A percentile compares a stretch with the other conserved stretches of the same genome.
phyloP scores from a whole-genome alignment of 2,888 invertebrate species.

The Heliconius erato region DNA sequence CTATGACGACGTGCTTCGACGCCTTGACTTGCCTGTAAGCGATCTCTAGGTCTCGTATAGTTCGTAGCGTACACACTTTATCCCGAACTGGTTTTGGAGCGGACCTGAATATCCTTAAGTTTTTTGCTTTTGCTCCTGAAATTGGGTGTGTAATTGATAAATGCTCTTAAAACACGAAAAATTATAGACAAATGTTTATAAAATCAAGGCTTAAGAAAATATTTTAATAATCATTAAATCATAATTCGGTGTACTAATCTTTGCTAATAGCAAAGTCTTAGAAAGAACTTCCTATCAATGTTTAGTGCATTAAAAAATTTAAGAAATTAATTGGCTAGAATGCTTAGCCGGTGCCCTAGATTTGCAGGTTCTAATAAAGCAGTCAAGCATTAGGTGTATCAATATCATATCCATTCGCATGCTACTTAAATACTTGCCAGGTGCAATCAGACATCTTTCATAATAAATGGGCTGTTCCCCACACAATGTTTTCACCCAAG shows the following conservation, averaged over 20 bases:
- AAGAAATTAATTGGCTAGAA: no score
- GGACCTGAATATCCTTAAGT: constrained; percentile 64
- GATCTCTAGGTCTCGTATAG: constrained; percentile 73
- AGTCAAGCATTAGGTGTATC: no score
- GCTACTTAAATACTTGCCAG: constrained; percentile 59
- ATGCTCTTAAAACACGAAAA: not conserved
- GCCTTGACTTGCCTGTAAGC: constrained; percentile 71
- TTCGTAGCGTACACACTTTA: constrained; percentile 64
- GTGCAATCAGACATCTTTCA: constrained; percentile 74
- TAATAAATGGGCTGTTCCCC: constrained; percentile 79
- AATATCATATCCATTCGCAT: no score
- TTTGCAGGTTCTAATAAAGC: no score
- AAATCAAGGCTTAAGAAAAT: no score
- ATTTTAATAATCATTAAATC: no score
- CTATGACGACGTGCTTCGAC: constrained; percentile 68
- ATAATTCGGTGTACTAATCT: no score
- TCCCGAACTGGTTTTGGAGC: constrained; percentile 72
- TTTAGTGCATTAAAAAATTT: no score
- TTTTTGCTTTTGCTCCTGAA: constrained; percentile 70
- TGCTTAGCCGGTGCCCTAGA: no score
- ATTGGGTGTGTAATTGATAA: not conserved
- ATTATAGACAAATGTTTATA: no score
- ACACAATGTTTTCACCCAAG: constrained; percentile 66
- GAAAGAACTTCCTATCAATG: no score
- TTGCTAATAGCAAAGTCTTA: no score